Conservation (phyloP, 2,113 vertebrate genomes). For the Corythornis cristatus region DNA sequence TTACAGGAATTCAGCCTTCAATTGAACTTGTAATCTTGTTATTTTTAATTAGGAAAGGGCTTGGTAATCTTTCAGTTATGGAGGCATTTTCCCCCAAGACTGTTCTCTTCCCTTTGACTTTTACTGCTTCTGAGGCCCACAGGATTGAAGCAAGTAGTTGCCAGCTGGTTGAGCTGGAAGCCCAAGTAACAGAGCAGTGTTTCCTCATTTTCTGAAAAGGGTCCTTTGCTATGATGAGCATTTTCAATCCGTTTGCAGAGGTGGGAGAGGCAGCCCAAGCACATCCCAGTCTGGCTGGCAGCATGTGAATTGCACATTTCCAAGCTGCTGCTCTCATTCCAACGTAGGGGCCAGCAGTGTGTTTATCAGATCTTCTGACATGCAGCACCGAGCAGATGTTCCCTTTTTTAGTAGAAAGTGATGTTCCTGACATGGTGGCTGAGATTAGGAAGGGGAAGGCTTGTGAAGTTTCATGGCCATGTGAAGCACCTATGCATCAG, state of each 20-base stretch:
- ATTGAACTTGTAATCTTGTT: slow-evolving; percentile 68
- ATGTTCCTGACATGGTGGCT: not conserved
- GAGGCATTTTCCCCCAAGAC: not conserved
- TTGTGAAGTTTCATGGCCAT: not conserved
- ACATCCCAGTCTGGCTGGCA: not conserved
- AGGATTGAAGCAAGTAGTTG: not conserved
- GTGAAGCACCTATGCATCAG: not conserved
- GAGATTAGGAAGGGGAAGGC: not conserved
- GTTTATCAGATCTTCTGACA: slow-evolving; percentile 45
- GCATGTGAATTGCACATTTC: fast-evolving
- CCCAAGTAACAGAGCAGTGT: fast-evolving
- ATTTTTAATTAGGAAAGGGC: slow-evolving; percentile 60
- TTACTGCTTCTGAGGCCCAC: not conserved
- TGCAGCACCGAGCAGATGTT: slow-evolving; percentile 5
- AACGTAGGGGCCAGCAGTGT: fast-evolving
- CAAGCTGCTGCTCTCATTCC: fast-evolving
- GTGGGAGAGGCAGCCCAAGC: not conserved
- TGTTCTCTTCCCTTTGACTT: not conserved
- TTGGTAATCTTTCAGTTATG: not conserved
- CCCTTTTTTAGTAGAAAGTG: slow-evolving; percentile 63
- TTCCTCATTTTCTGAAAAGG: not conserved
- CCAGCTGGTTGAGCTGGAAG: not conserved
- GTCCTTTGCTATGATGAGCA: not conserved
- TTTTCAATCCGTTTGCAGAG: not conserved
- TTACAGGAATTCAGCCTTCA: slow-evolving; percentile 70